Percentiles rank a stretch among this genome's conserved stretches.
Conservation (phyloP, 53 echinoderm and acorn worm genomes). For the Arbacia lixula region DNA sequence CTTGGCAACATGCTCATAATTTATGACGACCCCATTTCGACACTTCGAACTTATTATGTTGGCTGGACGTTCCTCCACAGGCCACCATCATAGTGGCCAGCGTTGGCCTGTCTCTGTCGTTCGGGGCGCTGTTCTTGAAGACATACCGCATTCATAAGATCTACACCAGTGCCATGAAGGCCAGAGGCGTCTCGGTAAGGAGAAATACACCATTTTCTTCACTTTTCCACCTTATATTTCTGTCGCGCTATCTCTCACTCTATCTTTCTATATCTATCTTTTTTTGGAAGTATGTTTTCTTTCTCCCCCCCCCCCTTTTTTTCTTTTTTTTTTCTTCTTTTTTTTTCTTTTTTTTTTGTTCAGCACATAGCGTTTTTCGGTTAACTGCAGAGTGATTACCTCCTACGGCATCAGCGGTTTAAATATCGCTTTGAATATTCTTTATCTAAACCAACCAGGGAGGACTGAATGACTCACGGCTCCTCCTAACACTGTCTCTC, state of each 20-base stretch:
- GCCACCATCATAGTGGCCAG: constrained; percentile 41
- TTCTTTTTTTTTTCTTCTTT: neutral
- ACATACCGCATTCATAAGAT: constrained; percentile 75
- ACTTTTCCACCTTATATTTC: neutral
- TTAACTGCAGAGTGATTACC: too few species aligned
- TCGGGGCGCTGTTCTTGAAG: constrained; percentile 81
- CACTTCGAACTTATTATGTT: too few species aligned
- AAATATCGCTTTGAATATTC: too few species aligned
- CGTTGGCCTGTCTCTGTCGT: constrained; percentile 68
- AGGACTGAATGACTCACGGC: constrained; percentile 6
- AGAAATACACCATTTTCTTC: neutral
- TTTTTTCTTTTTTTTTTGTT: too few species aligned
- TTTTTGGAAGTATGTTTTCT: neutral
- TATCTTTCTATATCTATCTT: neutral
- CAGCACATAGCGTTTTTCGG: too few species aligned
- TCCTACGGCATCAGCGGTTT: too few species aligned
- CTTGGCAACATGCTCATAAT: too few species aligned
- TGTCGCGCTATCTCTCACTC: neutral
- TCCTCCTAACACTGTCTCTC: constrained; percentile 1
- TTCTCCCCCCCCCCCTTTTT: neutral
- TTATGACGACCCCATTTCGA: too few species aligned
- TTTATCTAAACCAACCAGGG: neutral
- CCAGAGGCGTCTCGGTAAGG: constrained; percentile 57
- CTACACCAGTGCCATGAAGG: constrained; percentile 74
- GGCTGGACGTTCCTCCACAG: too few species aligned